A percentile compares a stretch with the other conserved stretches of the same genome.
These are phyloP conservation scores for Drosophila anomelani DNA, from an alignment of 2,888 invertebrate species.

Conservation along the genomic window DNA sequence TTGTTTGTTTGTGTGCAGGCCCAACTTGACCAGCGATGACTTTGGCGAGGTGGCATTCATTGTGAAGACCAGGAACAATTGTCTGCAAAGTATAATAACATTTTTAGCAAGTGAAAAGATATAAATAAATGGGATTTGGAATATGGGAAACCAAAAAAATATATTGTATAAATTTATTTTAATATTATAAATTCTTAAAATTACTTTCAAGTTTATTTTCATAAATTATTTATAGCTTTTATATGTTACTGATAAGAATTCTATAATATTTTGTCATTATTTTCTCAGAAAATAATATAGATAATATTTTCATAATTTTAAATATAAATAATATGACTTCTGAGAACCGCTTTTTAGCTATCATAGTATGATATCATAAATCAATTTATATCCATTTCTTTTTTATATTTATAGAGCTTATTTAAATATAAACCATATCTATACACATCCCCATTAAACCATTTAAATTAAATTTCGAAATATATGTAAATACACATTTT, in stretches of 20 bases:
- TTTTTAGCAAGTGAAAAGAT: background rate
- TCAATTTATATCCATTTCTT: background rate
- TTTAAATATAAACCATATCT: background rate
- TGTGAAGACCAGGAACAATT: conserved; percentile 27
- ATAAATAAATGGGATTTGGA: background rate
- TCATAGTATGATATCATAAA: background rate
- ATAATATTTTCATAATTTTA: too few species aligned
- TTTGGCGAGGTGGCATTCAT: conserved; percentile 89
- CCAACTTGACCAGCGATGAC: conserved; percentile 89
- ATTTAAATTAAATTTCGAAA: background rate
- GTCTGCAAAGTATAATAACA: conserved; percentile 35
- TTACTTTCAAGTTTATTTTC: too few species aligned
- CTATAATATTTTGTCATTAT: too few species aligned
- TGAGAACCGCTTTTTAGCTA: background rate
- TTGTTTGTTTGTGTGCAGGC: conserved; percentile 87
- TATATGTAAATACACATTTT: background rate
- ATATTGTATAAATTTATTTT: too few species aligned
- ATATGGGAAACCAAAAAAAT: background rate
- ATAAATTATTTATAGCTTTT: too few species aligned
- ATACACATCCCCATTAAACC: background rate
- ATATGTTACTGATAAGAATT: too few species aligned
- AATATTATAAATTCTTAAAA: too few species aligned
- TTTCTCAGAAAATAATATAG: background rate
- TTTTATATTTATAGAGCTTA: background rate
- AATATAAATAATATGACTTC: background rate